Percentiles rank a stretch among this genome's conserved stretches.
phyloP scores from a whole-genome alignment of 2,888 invertebrate species.

The Diarsia mendica region DNA sequence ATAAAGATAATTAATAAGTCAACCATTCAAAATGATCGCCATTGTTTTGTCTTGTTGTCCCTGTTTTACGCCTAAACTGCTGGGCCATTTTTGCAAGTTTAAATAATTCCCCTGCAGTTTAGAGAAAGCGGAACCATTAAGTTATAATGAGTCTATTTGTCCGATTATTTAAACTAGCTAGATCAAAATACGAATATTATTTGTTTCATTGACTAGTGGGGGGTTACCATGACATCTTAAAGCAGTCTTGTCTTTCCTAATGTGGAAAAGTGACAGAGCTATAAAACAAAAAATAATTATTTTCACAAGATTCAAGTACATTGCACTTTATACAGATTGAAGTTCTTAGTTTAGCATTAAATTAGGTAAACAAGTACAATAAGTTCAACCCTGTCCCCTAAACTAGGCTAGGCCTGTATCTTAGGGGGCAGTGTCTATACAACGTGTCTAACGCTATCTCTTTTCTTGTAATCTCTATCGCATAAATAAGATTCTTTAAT shows the following conservation, averaged over 20 bases:
- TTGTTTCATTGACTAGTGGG: neutral
- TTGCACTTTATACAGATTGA: too few species aligned
- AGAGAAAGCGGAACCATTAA: neutral
- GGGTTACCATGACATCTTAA: too few species aligned
- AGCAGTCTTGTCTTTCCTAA: too few species aligned
- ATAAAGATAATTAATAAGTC: neutral
- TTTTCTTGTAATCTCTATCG: neutral
- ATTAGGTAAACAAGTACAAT: too few species aligned
- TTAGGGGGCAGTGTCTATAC: too few species aligned
- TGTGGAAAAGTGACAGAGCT: too few species aligned
- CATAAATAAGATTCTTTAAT: neutral
- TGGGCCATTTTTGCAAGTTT: neutral
- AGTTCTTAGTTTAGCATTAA: too few species aligned
- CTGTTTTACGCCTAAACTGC: neutral
- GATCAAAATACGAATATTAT: neutral
- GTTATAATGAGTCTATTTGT: neutral
- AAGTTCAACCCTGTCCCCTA: too few species aligned
- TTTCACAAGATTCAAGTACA: too few species aligned
- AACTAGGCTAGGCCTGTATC: too few species aligned
- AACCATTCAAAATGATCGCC: neutral
- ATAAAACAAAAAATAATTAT: too few species aligned
- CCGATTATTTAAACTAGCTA: neutral
- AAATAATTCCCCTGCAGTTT: neutral
- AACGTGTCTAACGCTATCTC: too few species aligned
- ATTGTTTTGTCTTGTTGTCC: constrained; percentile 1